These are phyloP conservation scores for Dynastes maya DNA, from an alignment of 2,888 invertebrate species.

Conservation along the genomic window DNA sequence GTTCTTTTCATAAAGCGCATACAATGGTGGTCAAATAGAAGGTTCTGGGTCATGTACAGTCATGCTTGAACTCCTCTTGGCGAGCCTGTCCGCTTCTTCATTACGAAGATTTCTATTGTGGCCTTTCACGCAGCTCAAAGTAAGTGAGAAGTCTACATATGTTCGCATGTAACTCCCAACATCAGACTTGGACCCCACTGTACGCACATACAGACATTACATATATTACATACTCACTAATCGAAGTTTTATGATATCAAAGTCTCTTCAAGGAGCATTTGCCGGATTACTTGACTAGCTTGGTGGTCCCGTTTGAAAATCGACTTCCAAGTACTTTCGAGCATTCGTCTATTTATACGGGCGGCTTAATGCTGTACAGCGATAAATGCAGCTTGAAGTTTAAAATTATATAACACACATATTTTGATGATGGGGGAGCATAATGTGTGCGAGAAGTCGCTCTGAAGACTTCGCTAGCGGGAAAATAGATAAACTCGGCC, in stretches of 20 bases:
- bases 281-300: constrained; percentile 2
- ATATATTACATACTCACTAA: neutral
- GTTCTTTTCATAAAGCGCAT: too few species aligned
- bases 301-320: neutral
- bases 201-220: too few species aligned
- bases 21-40: too few species aligned
- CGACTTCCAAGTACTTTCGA: neutral
- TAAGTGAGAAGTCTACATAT: too few species aligned
- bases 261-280: neutral
- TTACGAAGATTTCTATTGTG: too few species aligned
- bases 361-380: neutral
- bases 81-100: too few species aligned
- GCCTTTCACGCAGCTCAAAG: too few species aligned
- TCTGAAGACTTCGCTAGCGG: neutral
- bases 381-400: constrained; percentile 25
- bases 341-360: constrained; percentile 20
- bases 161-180: too few species aligned
- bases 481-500: neutral
- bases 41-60: too few species aligned
- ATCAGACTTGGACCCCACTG: too few species aligned
- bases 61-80: too few species aligned
- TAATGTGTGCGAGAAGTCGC: too few species aligned
- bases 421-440: neutral
- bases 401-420: constrained; percentile 22
- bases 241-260: neutral